Evolutionary conservation across 2,888 invertebrate genomes (phyloP).

Genomic region (Eilema sororculum): DNA sequence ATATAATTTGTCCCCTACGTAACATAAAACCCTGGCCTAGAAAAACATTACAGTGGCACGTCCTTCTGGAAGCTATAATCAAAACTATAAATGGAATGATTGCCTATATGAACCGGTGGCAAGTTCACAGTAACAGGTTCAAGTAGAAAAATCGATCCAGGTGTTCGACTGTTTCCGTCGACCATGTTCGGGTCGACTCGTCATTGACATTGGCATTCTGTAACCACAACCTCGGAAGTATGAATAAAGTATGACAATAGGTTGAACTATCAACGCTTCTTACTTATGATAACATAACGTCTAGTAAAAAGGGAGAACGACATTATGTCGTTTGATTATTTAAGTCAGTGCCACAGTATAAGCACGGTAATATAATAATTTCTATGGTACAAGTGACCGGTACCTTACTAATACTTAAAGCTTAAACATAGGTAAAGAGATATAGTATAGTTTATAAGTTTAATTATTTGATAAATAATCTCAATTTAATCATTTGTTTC

Average conservation of each 20-base stretch:
- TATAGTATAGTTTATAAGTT: too few species aligned
- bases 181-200: slow-evolving; percentile 52
- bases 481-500: too few species aligned
- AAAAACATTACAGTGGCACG: slow-evolving; percentile 18
- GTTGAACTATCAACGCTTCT: background rate
- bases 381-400: too few species aligned
- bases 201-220: slow-evolving; percentile 59
- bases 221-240: background rate
- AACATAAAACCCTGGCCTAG: background rate
- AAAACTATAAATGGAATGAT: slow-evolving; percentile 54
- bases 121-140: too few species aligned
- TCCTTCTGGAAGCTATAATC: slow-evolving; percentile 61
- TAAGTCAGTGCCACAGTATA: background rate
- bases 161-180: slow-evolving; percentile 59
- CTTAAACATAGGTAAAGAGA: too few species aligned
- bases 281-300: too few species aligned
- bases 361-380: too few species aligned
- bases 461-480: too few species aligned
- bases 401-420: too few species aligned
- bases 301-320: background rate
- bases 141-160: slow-evolving; percentile 72
- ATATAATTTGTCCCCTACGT: slow-evolving; percentile 2
- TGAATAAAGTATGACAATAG: background rate
- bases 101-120: slow-evolving; percentile 48
- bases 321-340: background rate